Base-by-base conservation (phyloP, 2,113 vertebrate genomes). In the Scortum barcoo region DNA sequence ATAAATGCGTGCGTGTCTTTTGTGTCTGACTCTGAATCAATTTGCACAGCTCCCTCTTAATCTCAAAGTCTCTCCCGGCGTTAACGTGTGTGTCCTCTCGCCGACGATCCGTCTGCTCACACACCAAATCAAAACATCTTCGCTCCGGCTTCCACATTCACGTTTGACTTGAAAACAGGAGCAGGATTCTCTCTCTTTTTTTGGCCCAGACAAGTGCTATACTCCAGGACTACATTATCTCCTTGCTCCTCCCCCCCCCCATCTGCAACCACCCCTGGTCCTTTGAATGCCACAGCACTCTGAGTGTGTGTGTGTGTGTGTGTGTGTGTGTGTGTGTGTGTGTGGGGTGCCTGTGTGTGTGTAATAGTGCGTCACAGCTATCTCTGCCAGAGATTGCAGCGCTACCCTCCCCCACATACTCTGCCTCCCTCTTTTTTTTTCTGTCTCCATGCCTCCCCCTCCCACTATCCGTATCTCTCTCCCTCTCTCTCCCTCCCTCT, bases 311-410 rank as follows among this genome's bases (percentile, higher is more conserved):
- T 46, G 61, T 33, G 30, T 74, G 28, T 57, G 28, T n/a, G 68
- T 16, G 38, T 16, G 38, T 42, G 30, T 30, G 33, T 71, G 78
- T 76, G 53, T 56, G 44, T 80, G 69, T 61, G 56, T 61, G 44
- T 81, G 60, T 78, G 69, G 57, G 61, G 72, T 30, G 62, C 46
- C 30, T 56, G n/a, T 33, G 72, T 86, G 30, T 76, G 83, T 78
- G 78, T 81, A 73, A 68, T 75, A 81, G 90, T 92, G 91, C 82
- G 88, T 93, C 90, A 94, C 89, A 78, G 90, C 87, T 88, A 86
- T 91, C 90, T 90, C 85, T 90, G 87, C 87, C 87, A 91, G 84
- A 93, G 83, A 93, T 93, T 92, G 88, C 87, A 90, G 83, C 48
- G 78, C 84, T 87, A 62, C 87, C 92, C 90, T 92, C 92, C 91